Evolutionary conservation across 2,888 invertebrate genomes (phyloP).

Genomic region (Nesidiocoris tenuis): DNA sequence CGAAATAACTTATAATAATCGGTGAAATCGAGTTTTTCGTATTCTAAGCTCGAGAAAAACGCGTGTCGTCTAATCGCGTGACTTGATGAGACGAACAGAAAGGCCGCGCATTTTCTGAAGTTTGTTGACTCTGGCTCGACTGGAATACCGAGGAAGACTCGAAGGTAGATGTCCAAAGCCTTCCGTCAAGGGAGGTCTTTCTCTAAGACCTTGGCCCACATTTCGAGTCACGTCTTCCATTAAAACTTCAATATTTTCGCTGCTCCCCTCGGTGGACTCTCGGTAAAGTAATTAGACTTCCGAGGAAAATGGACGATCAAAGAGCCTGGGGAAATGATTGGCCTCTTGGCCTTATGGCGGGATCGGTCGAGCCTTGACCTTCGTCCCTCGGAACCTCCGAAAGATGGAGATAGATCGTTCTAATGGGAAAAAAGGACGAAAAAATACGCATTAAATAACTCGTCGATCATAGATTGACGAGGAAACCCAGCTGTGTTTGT

Average conservation of each 20-base stretch:
- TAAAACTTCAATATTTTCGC: constrained; percentile 34
- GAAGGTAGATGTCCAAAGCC: neutral
- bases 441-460: too few relatives aligned
- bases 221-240: constrained; percentile 39
- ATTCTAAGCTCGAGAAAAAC: neutral
- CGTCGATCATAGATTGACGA: too few relatives aligned
- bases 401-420: constrained; percentile 9
- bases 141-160: neutral
- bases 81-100: neutral
- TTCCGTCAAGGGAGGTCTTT: constrained; percentile 19
- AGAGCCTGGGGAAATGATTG: neutral
- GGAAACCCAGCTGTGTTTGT: too few relatives aligned
- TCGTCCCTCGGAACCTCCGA: neutral
- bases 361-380: neutral
- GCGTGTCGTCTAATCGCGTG: neutral
- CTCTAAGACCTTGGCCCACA: constrained; percentile 35
- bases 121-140: neutral
- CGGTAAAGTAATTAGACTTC: constrained; percentile 20
- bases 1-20: too few relatives aligned
- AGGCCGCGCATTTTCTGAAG: neutral
- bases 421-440: too few relatives aligned
- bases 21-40: too few relatives aligned
- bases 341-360: neutral
- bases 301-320: neutral
- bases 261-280: neutral